Evolutionary conservation across 2,113 vertebrate species (phyloP), one percentile per base, ranked within the genome.

Genomic region (Dunckerocampus dactyliophorus): DNA sequence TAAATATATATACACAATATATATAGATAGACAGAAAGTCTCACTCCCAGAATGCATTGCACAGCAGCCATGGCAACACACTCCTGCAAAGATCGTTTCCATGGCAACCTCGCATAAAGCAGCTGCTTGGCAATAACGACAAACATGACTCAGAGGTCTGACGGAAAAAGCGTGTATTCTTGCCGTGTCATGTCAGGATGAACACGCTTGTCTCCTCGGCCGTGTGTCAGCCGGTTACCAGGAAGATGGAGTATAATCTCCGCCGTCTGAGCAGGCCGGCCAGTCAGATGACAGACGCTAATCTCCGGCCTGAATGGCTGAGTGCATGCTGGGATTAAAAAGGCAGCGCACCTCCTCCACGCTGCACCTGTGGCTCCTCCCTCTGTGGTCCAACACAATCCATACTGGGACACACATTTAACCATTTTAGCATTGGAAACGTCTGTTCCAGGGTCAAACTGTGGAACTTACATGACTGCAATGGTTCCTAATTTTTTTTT

Each of bases 271-370:
- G 69, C 17, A 13, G 24, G 56, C 42, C 28, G 1, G 42, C 50
- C 50, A 53, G 85, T 84, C 85, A 85, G 78, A 77, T 87, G 76
- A 84, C 80, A 70, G 71, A 6, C 77, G 42, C 67, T 87, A 87
- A 87, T 85, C 85, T 79, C 76, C 47, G 57, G 52, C 68, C 59
- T 58, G 67, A 58, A 64, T 63, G 66, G 45, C 68, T 72, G 65
- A 66, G 55, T 63, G 43, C 53, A 67, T 42, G 47, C 65, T 82
- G 78, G 67, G 74, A 82, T 83, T 80, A 77, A 65, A 75, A 54
- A 39, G 20, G n/a, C 8, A 59, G 47, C 72, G 24, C 20, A 58
- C 47, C 76, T 54, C 43, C 63, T 42, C 61, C 76, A 67, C 58
- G 7, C 19, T 17, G 28, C 4, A n/a, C 43, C 22, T 47, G 6